These are phyloP conservation scores for Ciconia boyciana DNA, from an alignment of 2,113 vertebrate genomes.

Conservation along the genomic window DNA sequence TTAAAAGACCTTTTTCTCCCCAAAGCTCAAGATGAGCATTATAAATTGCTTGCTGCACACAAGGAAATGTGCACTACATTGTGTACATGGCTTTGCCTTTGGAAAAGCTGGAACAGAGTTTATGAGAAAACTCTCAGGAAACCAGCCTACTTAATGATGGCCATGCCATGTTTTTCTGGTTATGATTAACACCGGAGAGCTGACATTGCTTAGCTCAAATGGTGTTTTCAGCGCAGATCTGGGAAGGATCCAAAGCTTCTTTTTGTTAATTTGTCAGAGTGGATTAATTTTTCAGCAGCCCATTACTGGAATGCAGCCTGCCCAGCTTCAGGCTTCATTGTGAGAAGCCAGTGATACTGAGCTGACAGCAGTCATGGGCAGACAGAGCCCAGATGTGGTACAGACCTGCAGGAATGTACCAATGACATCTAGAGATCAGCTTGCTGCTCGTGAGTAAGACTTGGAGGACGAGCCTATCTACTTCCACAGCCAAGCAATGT, in stretches of 20 bases:
- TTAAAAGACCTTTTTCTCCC: background rate
- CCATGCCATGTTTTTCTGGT: background rate
- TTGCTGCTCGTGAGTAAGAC: background rate
- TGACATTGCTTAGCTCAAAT: slow-evolving; percentile 12
- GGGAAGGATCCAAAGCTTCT: slow-evolving; percentile 36
- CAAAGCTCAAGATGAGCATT: background rate
- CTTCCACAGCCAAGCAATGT: background rate
- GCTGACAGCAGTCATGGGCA: background rate
- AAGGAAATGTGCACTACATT: background rate
- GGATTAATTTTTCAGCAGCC: slow-evolving; percentile 63
- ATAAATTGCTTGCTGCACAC: background rate
- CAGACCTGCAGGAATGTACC: background rate
- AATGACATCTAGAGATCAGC: slow-evolving; percentile 36
- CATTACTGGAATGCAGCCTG: background rate
- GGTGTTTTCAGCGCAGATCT: background rate
- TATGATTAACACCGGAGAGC: background rate
- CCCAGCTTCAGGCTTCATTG: background rate
- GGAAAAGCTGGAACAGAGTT: background rate
- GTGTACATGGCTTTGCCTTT: background rate
- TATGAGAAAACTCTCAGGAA: background rate
- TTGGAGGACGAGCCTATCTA: background rate
- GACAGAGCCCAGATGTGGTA: slow-evolving; percentile 27
- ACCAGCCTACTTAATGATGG: background rate
- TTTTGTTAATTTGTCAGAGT: slow-evolving; percentile 57
- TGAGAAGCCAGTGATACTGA: background rate